Percentiles rank a stretch among this genome's conserved stretches.
phyloP scores from a whole-genome alignment of 2,888 invertebrate species.

The Tineola bisselliella region DNA sequence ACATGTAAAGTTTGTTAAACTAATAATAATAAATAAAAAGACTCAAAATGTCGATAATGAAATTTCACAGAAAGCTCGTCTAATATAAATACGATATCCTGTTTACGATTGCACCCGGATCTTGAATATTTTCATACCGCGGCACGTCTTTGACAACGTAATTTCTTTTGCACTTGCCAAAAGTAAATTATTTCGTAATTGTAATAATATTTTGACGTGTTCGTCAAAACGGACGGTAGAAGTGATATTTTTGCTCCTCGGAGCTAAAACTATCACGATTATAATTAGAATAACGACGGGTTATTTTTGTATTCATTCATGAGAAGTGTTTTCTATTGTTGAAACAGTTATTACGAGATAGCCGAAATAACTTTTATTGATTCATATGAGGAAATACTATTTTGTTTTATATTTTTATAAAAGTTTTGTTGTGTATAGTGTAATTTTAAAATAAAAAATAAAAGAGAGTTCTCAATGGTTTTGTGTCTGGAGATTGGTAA shows the following conservation, averaged over 20 bases:
- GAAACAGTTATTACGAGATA: too few species aligned
- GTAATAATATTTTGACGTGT: slow-evolving; percentile 8
- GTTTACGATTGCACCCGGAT: slow-evolving; percentile 1
- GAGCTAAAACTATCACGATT: background rate
- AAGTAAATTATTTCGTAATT: slow-evolving; percentile 2
- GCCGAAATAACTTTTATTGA: too few species aligned
- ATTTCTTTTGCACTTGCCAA: background rate
- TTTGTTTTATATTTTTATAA: too few species aligned
- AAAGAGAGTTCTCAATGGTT: too few species aligned
- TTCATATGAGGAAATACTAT: too few species aligned
- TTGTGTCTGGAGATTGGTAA: too few species aligned
- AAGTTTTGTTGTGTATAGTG: too few species aligned
- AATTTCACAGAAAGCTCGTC: background rate
- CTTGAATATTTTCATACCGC: background rate
- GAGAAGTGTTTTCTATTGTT: too few species aligned
- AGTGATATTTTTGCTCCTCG: background rate
- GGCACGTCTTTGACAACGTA: background rate
- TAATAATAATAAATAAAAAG: too few species aligned
- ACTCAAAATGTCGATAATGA: background rate
- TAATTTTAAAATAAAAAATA: too few species aligned
- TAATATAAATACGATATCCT: background rate
- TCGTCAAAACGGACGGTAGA: slow-evolving; percentile 1
- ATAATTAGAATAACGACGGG: slow-evolving; percentile 4
- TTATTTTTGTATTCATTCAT: slow-evolving; percentile 12
- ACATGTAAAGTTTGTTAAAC: background rate